Percentiles rank a stretch among this genome's conserved stretches.
Conservation (phyloP, 2,113 vertebrate species). For the Ursus arctos region DNA sequence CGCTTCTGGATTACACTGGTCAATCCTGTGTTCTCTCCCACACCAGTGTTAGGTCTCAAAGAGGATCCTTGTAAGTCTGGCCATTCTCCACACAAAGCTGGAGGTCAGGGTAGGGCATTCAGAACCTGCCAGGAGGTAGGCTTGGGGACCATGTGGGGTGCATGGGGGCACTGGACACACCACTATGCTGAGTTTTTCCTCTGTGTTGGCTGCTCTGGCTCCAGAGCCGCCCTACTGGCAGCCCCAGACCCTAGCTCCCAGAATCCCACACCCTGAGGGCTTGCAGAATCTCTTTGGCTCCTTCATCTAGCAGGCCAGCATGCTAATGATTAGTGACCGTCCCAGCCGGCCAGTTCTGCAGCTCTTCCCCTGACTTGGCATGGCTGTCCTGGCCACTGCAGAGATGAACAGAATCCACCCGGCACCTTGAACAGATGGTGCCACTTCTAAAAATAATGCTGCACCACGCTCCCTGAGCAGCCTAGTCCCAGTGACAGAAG, state of each 20-base stretch:
- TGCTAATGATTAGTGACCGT: background rate
- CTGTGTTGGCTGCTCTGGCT: fast-evolving
- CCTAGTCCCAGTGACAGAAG: slow-evolving; percentile 71
- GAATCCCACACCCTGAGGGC: background rate
- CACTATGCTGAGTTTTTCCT: background rate
- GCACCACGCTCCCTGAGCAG: slow-evolving; percentile 63
- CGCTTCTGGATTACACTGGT: too few relatives aligned
- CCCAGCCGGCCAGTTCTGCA: background rate
- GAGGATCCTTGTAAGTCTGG: background rate
- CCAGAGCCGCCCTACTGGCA: background rate
- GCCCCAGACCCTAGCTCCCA: background rate
- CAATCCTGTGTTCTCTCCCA: background rate
- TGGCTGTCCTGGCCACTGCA: slow-evolving; percentile 54
- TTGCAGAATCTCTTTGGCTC: background rate
- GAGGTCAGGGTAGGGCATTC: background rate
- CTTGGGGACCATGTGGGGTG: background rate
- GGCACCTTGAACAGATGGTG: slow-evolving; percentile 79
- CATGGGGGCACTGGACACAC: background rate
- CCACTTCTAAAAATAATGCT: slow-evolving; percentile 76
- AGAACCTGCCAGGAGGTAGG: background rate
- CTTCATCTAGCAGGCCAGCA: background rate
- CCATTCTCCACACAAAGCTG: background rate
- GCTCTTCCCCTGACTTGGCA: slow-evolving; percentile 63
- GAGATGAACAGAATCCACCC: slow-evolving; percentile 68
- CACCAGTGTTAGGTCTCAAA: background rate